Evolutionary conservation across 2,888 invertebrate species (phyloP).

Genomic region (Globia sparganii): DNA sequence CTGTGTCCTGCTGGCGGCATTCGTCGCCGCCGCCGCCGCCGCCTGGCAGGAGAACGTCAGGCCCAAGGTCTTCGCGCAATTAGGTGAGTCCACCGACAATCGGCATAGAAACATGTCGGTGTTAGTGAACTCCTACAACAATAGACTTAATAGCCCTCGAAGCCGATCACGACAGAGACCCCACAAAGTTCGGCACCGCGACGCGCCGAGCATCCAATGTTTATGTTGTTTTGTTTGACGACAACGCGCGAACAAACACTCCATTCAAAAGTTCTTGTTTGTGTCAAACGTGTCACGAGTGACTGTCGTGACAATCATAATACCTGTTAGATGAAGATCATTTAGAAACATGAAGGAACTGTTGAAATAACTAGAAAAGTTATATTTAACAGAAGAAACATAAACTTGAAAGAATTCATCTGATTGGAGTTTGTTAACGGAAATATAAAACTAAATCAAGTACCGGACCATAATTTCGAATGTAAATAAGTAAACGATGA

Average conservation of each 20-base stretch:
- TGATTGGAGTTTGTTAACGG: constrained; percentile 36
- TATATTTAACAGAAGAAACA: constrained; percentile 8
- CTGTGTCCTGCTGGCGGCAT: constrained; percentile 88
- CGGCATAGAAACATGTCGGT: constrained; percentile 77
- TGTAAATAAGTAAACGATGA: constrained; percentile 29
- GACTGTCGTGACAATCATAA: constrained; percentile 65
- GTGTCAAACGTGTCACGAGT: constrained; percentile 78
- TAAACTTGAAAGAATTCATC: constrained; percentile 36
- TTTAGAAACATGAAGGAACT: constrained; percentile 55
- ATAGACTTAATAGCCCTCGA: constrained; percentile 79
- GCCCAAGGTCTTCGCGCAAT: constrained; percentile 97
- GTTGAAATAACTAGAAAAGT: constrained; percentile 13
- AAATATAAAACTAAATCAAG: constrained; percentile 32
- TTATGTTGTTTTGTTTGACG: constrained; percentile 87
- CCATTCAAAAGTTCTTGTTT: constrained; percentile 83
- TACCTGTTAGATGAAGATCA: constrained; percentile 66
- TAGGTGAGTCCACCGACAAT: constrained; percentile 92
- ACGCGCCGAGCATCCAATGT: constrained; percentile 76
- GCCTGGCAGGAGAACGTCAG: constrained; percentile 98
- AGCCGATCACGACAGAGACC: constrained; percentile 73
- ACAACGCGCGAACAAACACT: constrained; percentile 84
- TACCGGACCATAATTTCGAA: constrained; percentile 9
- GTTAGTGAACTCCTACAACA: constrained; percentile 82
- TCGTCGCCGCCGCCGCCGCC: constrained; percentile 90
- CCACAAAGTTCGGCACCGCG: constrained; percentile 72